Evolutionary conservation across 2,113 vertebrate species (phyloP), one percentile per base, ranked within the genome.

Genomic region (Notarius quadriscutis): DNA sequence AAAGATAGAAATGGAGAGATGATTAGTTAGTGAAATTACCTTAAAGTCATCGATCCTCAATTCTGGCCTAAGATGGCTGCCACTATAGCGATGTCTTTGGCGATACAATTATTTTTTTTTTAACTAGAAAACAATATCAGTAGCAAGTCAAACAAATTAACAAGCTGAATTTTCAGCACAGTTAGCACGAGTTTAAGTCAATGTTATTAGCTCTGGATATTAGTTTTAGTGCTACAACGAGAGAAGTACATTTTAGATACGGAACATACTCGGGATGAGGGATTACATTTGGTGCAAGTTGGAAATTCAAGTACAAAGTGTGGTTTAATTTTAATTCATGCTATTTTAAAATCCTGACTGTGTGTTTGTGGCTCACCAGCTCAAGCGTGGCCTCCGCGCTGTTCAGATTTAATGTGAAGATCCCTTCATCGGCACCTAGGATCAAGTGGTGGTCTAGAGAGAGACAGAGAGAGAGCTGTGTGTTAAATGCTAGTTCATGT

Each of bases 351-450:
- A n/a, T 7, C 14, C 51, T 27, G 11, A 27, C 2, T 55, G 25
- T 9, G 34, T 41, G 22, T 69, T 51, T 69, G 48, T 51, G 5
- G 34, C 91, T 87, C 92, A 98, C 97, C 96, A 97, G 96, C 87
- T 98, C 97, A 91, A 98, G 93, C 0, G 96, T 97, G 79, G 96
- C 95, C 82, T 97, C 97, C 0, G 94, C 71, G 15, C 97, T 93
- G 18, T 91, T 96, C 57, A 96, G 94, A 92, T 97, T 98, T 88
- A 98, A 87, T 71, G 95, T 97, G 91, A 97, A 98, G 87, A 98
- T 97, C 0, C 97, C 97, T 84, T 98, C 96, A 57, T 98, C 97
- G 0, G 97, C 95, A 3, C 96, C 97, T 86, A 98, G 93, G 85
- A 98, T 96, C 88, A 98, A 92, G 86, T 97, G 95, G 34, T 95